phyloP scores from a whole-genome alignment of 2,888 invertebrate genomes.

The Rhodophaea formosa region DNA sequence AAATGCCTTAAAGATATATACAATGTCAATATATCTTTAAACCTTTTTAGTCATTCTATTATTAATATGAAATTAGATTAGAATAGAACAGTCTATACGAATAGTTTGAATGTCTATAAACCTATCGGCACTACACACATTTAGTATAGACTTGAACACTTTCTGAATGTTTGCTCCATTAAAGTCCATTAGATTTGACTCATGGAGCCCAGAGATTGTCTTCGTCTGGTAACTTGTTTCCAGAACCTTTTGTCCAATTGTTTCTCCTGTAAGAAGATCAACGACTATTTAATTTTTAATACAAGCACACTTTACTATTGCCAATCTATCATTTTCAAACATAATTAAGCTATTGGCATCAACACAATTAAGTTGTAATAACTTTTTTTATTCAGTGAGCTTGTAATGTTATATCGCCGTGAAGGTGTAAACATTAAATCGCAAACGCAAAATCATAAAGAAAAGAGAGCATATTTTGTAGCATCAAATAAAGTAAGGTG shows the following conservation, averaged over 20 bases:
- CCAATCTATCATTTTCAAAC: neutral
- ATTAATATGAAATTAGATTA: no score
- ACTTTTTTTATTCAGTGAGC: neutral
- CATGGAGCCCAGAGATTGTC: constrained; percentile 79
- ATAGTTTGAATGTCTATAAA: neutral
- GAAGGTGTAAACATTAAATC: neutral
- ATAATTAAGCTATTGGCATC: neutral
- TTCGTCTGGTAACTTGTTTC: constrained; percentile 89
- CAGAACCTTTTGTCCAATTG: constrained; percentile 89
- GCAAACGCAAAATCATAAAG: neutral
- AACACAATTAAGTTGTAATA: constrained; percentile 8
- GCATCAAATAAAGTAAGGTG: neutral
- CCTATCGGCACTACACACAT: constrained; percentile 15
- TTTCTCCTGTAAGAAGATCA: constrained; percentile 83
- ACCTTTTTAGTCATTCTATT: no score
- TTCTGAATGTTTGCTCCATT: constrained; percentile 28
- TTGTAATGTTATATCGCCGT: neutral
- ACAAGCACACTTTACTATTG: neutral
- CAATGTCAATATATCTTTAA: no score
- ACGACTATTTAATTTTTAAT: constrained; percentile 16
- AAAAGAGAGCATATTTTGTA: neutral
- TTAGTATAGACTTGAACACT: constrained; percentile 41
- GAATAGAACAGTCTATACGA: constrained; percentile 7
- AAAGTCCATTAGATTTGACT: constrained; percentile 62
- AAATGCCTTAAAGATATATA: no score